Evolutionary conservation across 2,113 vertebrate genomes (phyloP).

Genomic region (Elaphurus davidianus): DNA sequence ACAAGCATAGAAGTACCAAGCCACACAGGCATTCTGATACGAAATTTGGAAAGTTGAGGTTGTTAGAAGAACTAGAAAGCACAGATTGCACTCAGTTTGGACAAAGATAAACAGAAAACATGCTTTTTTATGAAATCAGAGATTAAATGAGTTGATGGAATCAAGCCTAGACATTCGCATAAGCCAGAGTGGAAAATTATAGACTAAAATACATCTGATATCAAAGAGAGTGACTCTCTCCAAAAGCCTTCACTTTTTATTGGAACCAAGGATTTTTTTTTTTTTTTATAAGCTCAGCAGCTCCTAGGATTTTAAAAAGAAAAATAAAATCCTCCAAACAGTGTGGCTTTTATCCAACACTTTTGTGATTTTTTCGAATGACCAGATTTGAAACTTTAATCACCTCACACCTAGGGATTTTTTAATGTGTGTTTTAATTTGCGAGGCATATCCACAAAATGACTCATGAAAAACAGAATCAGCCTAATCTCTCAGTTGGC

Average conservation of each 20-base stretch:
- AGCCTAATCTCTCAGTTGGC: background rate
- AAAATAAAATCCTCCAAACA: conserved; percentile 33
- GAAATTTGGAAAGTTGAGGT: background rate
- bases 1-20: background rate
- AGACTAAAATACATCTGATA: conserved; percentile 37
- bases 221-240: background rate
- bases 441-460: conserved; percentile 46
- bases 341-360: conserved; percentile 67
- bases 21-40: background rate
- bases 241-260: conserved; percentile 56
- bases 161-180: background rate
- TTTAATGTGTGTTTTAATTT: conserved; percentile 65
- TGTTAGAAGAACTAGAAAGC: background rate
- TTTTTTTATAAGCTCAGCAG: background rate
- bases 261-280: conserved; percentile 37
- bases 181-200: conserved; percentile 2
- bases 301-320: conserved; percentile 40
- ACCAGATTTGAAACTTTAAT: conserved; percentile 78
- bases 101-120: conserved; percentile 52
- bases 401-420: conserved; percentile 77
- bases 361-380: conserved; percentile 77
- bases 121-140: background rate
- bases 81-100: background rate
- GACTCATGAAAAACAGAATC: conserved; percentile 52
- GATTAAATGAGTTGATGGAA: background rate